phyloP scores from a whole-genome alignment of 2,888 invertebrate genomes.

The Carpatolechia fugitivella region DNA sequence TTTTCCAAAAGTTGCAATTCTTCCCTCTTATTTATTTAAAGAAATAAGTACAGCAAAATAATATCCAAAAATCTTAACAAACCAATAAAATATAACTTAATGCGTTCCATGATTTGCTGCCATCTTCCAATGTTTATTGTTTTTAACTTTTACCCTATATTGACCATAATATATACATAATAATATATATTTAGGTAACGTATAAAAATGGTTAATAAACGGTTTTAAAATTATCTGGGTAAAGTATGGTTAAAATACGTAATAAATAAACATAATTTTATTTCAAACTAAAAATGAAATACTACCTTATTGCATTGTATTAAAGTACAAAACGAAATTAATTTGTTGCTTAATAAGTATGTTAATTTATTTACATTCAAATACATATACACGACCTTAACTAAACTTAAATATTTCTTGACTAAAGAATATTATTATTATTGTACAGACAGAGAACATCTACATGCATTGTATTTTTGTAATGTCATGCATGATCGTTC shows the following conservation, averaged over 20 bases:
- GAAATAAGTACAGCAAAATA: too few relatives aligned
- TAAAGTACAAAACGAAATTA: conserved; percentile 40
- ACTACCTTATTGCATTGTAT: conserved; percentile 29
- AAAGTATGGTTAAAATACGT: background rate
- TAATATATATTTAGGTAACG: too few relatives aligned
- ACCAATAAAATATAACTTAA: too few relatives aligned
- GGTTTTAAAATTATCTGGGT: too few relatives aligned
- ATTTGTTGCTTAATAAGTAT: conserved; percentile 23
- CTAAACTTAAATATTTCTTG: conserved; percentile 33
- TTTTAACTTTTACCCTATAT: too few relatives aligned
- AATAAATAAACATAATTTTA: conserved; percentile 24
- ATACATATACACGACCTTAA: conserved; percentile 26
- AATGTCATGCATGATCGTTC: conserved; percentile 14
- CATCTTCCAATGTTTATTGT: too few relatives aligned
- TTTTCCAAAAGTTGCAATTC: too few relatives aligned
- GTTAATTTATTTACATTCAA: conserved; percentile 35
- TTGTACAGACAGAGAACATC: background rate
- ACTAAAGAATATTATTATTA: conserved; percentile 26
- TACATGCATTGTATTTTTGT: background rate
- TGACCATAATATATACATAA: too few relatives aligned
- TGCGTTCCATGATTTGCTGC: too few relatives aligned
- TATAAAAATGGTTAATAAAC: too few relatives aligned
- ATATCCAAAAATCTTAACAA: too few relatives aligned
- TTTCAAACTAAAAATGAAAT: conserved; percentile 25
- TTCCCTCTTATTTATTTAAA: too few relatives aligned